Percentiles rank a stretch among this genome's conserved stretches.
Conservation (phyloP, 2,797 vertebrate genomes). For the Channa striata region DNA sequence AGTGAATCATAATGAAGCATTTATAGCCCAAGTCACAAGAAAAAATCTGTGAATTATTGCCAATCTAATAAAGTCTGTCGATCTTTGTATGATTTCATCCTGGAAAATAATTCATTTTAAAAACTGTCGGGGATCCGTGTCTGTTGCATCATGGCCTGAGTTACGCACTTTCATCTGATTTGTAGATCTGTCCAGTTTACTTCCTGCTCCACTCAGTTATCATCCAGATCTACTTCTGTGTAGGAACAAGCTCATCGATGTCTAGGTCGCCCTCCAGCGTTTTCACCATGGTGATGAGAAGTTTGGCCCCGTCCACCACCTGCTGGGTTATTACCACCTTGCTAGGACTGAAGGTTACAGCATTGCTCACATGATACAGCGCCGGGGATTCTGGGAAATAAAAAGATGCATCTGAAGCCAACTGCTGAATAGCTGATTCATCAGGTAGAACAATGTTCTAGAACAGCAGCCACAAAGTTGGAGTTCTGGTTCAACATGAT, state of each 20-base stretch:
- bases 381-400: conserved; percentile 34
- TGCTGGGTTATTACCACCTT: conserved; percentile 79
- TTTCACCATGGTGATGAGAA: conserved; percentile 81
- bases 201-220: conserved; percentile 1
- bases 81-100: no score
- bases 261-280: conserved; percentile 59
- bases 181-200: neutral
- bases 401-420: neutral
- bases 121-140: no score
- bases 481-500: neutral
- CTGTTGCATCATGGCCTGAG: no score
- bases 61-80: no score
- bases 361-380: conserved; percentile 66
- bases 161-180: neutral
- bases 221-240: conserved; percentile 55
- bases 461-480: no score
- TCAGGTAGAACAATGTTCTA: no score
- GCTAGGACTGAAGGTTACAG: conserved; percentile 72
- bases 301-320: conserved; percentile 82
- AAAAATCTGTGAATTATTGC: no score
- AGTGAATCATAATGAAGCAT: no score
- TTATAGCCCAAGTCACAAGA: no score
- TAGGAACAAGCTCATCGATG: conserved; percentile 76
- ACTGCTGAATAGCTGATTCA: no score
- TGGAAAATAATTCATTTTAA: no score